Percentiles rank a stretch among this genome's conserved stretches.
Evolutionary conservation across 2,113 vertebrate genomes (phyloP).

Genomic region (Danionella cerebrum): DNA sequence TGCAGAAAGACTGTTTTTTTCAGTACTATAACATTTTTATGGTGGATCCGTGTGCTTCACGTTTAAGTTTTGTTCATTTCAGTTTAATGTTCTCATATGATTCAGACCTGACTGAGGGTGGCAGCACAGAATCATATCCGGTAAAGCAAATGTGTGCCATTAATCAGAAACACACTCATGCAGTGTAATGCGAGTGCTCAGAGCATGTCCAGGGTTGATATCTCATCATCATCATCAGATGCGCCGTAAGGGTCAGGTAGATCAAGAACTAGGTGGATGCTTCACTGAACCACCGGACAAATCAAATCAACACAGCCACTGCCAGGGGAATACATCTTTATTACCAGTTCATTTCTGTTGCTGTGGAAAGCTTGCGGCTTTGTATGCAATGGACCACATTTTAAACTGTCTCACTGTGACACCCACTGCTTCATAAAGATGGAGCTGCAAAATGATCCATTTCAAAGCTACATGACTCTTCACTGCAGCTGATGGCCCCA

Average conservation of each 20-base stretch:
- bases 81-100: neutral
- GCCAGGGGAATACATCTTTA: slow-evolving; percentile 21
- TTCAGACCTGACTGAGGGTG: no score
- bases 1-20: no score
- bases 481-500: slow-evolving; percentile 18
- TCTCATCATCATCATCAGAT: slow-evolving; percentile 16
- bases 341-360: slow-evolving; percentile 30
- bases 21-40: no score
- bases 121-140: neutral
- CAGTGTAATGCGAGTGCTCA: neutral
- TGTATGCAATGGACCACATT: slow-evolving; percentile 7
- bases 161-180: neutral
- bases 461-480: slow-evolving; percentile 21
- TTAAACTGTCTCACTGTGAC: slow-evolving; percentile 23
- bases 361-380: slow-evolving; percentile 8
- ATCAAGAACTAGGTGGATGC: neutral
- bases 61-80: neutral
- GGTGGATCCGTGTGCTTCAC: neutral
- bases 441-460: slow-evolving; percentile 23
- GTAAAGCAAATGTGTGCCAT: neutral
- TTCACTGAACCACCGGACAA: slow-evolving; percentile 16
- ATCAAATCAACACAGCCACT: slow-evolving; percentile 18
- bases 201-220: neutral
- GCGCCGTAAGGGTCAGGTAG: slow-evolving; percentile 16
- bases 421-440: slow-evolving; percentile 27